Evolutionary conservation across 2,888 invertebrate genomes (phyloP).

Genomic region (Dromius quadrimaculatus): DNA sequence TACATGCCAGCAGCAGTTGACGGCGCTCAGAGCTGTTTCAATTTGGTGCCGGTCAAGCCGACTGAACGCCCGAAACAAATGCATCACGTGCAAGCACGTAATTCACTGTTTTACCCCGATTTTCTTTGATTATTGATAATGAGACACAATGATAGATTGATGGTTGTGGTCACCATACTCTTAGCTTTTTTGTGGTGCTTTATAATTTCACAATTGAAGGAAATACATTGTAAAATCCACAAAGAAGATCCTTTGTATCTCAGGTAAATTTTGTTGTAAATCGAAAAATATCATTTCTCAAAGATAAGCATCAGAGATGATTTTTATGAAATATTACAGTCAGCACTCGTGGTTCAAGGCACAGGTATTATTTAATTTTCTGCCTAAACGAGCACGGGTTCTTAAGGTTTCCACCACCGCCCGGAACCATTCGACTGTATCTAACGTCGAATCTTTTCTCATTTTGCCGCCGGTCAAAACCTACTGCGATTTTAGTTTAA

Average conservation of each 20-base stretch:
- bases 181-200: neutral
- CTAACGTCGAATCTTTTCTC: constrained; percentile 30
- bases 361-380: constrained; percentile 65
- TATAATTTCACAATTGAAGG: neutral
- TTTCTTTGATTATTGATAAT: constrained; percentile 22
- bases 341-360: constrained; percentile 34
- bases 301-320: constrained; percentile 41
- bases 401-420: neutral
- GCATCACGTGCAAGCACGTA: constrained; percentile 12
- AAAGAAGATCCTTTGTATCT: neutral
- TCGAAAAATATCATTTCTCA: constrained; percentile 38
- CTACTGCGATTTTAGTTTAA: constrained; percentile 37
- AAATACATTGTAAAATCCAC: neutral
- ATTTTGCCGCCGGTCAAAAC: constrained; percentile 36
- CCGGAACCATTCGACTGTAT: constrained; percentile 15
- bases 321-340: constrained; percentile 48
- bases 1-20: constrained; percentile 61
- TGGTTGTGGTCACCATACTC: neutral
- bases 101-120: neutral
- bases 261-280: constrained; percentile 10
- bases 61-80: constrained; percentile 11
- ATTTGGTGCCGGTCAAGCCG: constrained; percentile 56
- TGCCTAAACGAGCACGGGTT: constrained; percentile 62
- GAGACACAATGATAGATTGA: neutral
- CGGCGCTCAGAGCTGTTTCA: constrained; percentile 46